Conservation (phyloP, 2,888 invertebrate genomes). For the Macrosiphum euphorbiae region DNA sequence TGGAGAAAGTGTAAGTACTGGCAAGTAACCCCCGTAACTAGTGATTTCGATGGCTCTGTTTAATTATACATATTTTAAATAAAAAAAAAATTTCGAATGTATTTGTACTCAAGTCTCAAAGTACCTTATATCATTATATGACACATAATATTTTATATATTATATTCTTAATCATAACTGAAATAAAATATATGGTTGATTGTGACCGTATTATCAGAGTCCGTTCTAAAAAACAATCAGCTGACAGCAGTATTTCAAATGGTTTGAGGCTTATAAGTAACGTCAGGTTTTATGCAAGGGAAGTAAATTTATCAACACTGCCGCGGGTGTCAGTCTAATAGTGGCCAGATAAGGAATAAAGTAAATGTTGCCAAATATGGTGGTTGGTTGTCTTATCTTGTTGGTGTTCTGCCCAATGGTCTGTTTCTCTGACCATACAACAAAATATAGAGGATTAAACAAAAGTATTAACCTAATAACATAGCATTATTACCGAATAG, state of each 20-base stretch:
- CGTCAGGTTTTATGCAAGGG: not conserved
- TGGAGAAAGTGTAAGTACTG: too few relatives aligned
- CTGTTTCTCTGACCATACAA: not conserved
- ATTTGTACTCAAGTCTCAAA: too few relatives aligned
- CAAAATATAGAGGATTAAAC: not conserved
- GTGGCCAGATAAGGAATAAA: constrained; percentile 34
- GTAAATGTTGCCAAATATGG: constrained; percentile 44
- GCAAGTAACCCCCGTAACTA: too few relatives aligned
- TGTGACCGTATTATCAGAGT: not conserved
- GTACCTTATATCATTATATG: too few relatives aligned
- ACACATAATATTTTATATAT: too few relatives aligned
- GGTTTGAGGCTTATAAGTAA: not conserved
- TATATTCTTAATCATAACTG: too few relatives aligned
- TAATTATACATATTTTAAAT: too few relatives aligned
- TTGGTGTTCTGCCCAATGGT: constrained; percentile 48
- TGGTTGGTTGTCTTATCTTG: constrained; percentile 39
- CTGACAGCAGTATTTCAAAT: not conserved
- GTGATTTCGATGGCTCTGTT: too few relatives aligned
- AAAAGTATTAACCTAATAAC: not conserved
- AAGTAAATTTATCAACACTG: constrained; percentile 4
- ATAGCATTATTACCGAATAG: not conserved
- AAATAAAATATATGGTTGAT: too few relatives aligned
- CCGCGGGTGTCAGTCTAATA: not conserved
- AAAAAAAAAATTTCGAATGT: too few relatives aligned
- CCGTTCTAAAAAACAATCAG: not conserved